Percentiles rank a stretch among this genome's conserved stretches.
These are phyloP conservation scores for Sinodicranocentrus sp. DNA, from an alignment of 2,888 invertebrate genomes.

Conservation along the genomic window DNA sequence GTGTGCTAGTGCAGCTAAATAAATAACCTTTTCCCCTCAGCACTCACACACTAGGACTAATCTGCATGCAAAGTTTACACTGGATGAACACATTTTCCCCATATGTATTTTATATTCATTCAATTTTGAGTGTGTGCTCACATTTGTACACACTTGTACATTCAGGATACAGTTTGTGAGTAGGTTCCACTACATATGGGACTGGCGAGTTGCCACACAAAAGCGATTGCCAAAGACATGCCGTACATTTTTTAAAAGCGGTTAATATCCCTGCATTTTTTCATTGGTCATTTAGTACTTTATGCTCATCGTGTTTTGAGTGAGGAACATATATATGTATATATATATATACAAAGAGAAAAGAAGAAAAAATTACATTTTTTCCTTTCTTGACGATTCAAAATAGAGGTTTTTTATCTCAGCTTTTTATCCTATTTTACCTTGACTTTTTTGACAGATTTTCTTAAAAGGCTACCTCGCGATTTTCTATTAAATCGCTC, in stretches of 20 bases:
- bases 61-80: no score
- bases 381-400: conserved; percentile 29
- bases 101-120: no score
- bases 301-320: conserved; percentile 60
- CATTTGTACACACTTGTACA: no score
- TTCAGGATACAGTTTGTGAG: no score
- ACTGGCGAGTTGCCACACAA: conserved; percentile 61
- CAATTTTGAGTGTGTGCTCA: no score
- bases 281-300: conserved; percentile 56
- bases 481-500: conserved; percentile 47
- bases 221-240: conserved; percentile 61
- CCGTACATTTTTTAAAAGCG: conserved; percentile 43
- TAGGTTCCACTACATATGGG: no score
- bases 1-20: conserved; percentile 4
- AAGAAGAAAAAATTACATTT: no score
- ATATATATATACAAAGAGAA: no score
- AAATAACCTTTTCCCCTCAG: conserved; percentile 14
- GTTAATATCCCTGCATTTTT: conserved; percentile 51
- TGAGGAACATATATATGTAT: conserved; percentile 28
- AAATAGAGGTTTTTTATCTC: conserved; percentile 50
- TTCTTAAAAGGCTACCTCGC: conserved; percentile 52
- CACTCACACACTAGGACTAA: no score
- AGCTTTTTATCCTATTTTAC: conserved; percentile 60
- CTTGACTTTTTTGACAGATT: conserved; percentile 67
- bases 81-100: conserved; percentile 11